Percentiles rank a stretch among this genome's conserved stretches.
Evolutionary conservation across 2,888 invertebrate species (phyloP).

Genomic region (Polyommatus icarus): DNA sequence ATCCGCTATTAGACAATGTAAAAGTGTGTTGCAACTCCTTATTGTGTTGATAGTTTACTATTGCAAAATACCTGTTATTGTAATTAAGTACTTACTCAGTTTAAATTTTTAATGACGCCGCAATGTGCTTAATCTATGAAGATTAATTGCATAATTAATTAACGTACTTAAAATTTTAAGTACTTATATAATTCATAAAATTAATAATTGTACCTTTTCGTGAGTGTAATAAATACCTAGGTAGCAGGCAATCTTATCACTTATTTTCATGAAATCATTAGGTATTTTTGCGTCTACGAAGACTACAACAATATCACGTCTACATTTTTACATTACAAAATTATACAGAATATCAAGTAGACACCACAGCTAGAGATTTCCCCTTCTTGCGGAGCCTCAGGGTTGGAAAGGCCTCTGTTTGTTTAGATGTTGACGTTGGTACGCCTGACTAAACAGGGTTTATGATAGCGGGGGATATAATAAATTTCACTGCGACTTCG

Average conservation of each 20-base stretch:
- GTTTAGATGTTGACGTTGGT: slow-evolving; percentile 12
- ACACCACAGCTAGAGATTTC: not conserved
- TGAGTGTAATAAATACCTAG: too few species aligned
- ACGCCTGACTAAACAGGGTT: slow-evolving; percentile 11
- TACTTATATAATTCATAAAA: not conserved
- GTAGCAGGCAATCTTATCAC: too few species aligned
- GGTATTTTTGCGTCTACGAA: too few species aligned
- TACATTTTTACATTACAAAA: not conserved
- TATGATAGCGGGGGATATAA: not conserved
- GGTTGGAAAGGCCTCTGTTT: not conserved
- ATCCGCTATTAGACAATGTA: slow-evolving; percentile 10
- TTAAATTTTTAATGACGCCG: not conserved
- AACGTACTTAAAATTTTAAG: not conserved
- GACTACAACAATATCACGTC: too few species aligned
- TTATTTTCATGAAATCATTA: too few species aligned
- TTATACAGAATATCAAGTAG: not conserved
- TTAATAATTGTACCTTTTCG: too few species aligned
- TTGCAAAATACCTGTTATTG: slow-evolving; percentile 5
- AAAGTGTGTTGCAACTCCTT: slow-evolving; percentile 10
- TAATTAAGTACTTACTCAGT: not conserved
- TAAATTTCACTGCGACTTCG: not conserved
- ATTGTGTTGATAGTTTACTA: slow-evolving; percentile 12
- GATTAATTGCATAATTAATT: not conserved
- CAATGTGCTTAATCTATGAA: not conserved
- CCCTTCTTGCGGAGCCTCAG: not conserved